Conservation (phyloP, 2,888 invertebrate species). For the Leptopilina drosophilae region DNA sequence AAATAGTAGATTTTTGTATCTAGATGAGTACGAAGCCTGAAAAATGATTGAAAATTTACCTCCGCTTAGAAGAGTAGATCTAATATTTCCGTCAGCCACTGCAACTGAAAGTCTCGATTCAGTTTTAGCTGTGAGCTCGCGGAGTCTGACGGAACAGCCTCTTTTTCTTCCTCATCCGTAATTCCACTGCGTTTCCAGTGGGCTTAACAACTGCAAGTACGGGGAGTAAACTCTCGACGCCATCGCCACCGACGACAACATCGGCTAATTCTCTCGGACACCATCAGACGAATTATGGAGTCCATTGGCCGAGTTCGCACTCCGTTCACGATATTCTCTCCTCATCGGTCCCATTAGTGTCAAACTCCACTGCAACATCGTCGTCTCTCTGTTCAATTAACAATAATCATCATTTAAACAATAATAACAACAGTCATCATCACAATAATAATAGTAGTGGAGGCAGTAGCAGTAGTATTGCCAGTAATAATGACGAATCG, state of each 20-base stretch:
- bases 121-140: slow-evolving; percentile 65
- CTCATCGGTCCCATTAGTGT: slow-evolving; percentile 57
- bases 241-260: slow-evolving; percentile 75
- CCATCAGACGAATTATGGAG: slow-evolving; percentile 79
- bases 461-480: slow-evolving; percentile 45
- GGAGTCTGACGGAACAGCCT: slow-evolving; percentile 66
- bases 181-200: slow-evolving; percentile 65
- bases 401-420: slow-evolving; percentile 61
- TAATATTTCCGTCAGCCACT: slow-evolving; percentile 44
- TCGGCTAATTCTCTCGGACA: slow-evolving; percentile 61
- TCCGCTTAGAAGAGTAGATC: not conserved
- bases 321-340: slow-evolving; percentile 75
- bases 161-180: slow-evolving; percentile 63
- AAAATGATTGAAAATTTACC: too few species aligned
- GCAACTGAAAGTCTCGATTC: slow-evolving; percentile 58
- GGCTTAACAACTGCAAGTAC: slow-evolving; percentile 68
- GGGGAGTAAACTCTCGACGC: slow-evolving; percentile 71
- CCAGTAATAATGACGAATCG: slow-evolving; percentile 52
- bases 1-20: too few species aligned
- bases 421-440: slow-evolving; percentile 56
- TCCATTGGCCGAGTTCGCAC: slow-evolving; percentile 75
- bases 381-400: slow-evolving; percentile 64
- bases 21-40: too few species aligned
- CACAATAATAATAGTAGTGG: slow-evolving; percentile 48
- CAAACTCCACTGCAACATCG: slow-evolving; percentile 59